A percentile compares a stretch with the other conserved stretches of the same genome.
Conservation (phyloP, 2,113 vertebrate genomes). For the Xiphorhynchus elegans region DNA sequence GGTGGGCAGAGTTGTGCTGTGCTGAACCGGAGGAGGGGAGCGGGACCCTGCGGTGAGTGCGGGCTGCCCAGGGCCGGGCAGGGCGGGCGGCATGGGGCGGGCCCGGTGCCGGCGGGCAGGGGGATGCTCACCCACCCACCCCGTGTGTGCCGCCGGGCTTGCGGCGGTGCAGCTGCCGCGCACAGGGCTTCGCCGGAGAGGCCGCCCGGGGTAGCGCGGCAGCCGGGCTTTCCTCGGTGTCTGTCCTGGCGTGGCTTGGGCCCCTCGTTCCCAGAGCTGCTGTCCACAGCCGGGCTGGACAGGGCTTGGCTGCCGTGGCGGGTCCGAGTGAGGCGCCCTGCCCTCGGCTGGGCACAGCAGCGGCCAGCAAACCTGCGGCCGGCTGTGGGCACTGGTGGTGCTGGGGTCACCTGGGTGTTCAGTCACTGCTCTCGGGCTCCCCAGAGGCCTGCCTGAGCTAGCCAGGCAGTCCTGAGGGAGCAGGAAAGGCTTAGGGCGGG, state of each 20-base stretch:
- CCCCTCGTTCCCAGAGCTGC: not conserved
- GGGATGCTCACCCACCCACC: too few relatives aligned
- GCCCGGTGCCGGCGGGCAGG: too few relatives aligned
- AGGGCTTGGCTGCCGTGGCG: not conserved
- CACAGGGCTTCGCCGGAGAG: not conserved
- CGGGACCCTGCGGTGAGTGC: fast-evolving
- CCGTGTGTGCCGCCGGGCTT: too few relatives aligned
- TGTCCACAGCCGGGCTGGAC: not conserved
- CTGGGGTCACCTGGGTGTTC: not conserved
- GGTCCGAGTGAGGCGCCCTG: not conserved
- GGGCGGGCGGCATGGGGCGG: too few relatives aligned
- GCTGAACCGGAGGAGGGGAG: not conserved
- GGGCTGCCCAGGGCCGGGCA: not conserved
- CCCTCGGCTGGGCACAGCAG: not conserved
- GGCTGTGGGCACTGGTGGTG: not conserved
- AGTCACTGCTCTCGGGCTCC: not conserved
- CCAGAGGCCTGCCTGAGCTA: not conserved
- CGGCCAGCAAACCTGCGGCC: not conserved
- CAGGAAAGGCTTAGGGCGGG: not conserved
- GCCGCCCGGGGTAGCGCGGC: fast-evolving
- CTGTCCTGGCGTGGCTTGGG: not conserved
- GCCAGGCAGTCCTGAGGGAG: not conserved
- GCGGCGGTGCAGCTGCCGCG: fast-evolving
- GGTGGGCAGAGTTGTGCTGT: too few relatives aligned
- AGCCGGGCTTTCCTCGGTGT: not conserved